Evolutionary conservation across 2,888 invertebrate species (phyloP).

Genomic region (Himalopsyche anomala): DNA sequence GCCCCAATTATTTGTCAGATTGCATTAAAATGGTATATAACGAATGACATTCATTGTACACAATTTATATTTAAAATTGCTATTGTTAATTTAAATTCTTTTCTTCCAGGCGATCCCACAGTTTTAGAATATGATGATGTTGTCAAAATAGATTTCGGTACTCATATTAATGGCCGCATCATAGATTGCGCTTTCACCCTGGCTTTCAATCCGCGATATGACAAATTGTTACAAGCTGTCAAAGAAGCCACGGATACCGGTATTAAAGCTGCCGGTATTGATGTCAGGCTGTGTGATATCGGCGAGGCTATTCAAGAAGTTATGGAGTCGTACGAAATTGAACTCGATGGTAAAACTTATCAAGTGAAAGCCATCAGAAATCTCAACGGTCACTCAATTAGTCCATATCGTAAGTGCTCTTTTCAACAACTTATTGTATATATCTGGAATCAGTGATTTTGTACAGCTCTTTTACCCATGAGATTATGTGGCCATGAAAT

Average conservation of each 20-base stretch:
- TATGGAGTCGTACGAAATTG: conserved; percentile 99
- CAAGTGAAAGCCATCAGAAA: conserved; percentile 98
- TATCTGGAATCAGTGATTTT: too few species aligned
- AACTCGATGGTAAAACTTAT: conserved; percentile 96
- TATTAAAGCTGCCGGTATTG: conserved; percentile 95
- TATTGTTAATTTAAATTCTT: not conserved
- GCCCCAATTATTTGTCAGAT: too few species aligned
- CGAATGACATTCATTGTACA: not conserved
- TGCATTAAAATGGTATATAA: not conserved
- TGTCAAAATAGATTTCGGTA: conserved; percentile 99
- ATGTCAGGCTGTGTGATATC: conserved; percentile 97
- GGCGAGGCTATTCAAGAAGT: conserved; percentile 98
- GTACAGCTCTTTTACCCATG: not conserved
- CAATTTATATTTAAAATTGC: not conserved
- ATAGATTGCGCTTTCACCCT: conserved; percentile 99
- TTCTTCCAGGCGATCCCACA: conserved; percentile 86
- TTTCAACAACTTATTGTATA: not conserved
- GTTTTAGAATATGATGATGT: conserved; percentile 97
- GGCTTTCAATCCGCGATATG: conserved; percentile 97
- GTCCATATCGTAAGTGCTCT: conserved; percentile 90
- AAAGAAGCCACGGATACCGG: conserved; percentile 99
- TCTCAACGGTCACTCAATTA: conserved; percentile 99
- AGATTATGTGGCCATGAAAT: too few species aligned
- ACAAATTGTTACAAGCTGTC: conserved; percentile 95
- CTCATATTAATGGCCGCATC: conserved; percentile 98